Base-by-base conservation (phyloP, 1,140 invertebrate species). In the Drosophila truncata region DNA sequence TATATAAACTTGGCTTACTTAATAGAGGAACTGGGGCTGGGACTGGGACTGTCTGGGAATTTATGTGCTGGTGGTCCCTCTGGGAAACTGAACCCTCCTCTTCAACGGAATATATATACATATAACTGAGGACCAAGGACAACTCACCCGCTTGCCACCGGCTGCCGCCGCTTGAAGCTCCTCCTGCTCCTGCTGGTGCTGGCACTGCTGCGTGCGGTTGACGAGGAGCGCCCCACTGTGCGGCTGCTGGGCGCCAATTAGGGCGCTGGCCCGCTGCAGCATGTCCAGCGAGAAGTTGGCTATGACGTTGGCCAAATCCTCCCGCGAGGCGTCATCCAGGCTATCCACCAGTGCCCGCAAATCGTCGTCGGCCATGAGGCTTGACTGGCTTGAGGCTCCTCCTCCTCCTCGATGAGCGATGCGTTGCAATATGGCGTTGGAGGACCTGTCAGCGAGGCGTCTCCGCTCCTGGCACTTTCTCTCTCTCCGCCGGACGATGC, bases 261-360 rank as follows among this genome's bases (percentile, higher is more conserved):
- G 70, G 59, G 78, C 74, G 44, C 79, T 90, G 20, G 90, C 88
- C n/a, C 75, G 71, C 54, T 91, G 69, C 44, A 91, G 61, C 80
- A 86, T 83, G 57, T 91, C 90, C 57, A 90, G 49, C 50, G 90
- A 91, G 60, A 90, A 90, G 76, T 90, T 91, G 29, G 88, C 81
- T 67, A 91, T 78, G 41, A 72, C 72, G 61, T 76, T 83, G 47
- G 70, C 79, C 55, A 84, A 59, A 35, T 82, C 70, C 50, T 82
- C 81, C 25, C 64, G 70, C 31, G 80, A 66, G 52, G 66, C 64
- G 58, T 71, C 76, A 37, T 77, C 70, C 66, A 91, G 73, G 52
- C 82, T 83, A 33, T 91, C 82, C 47, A 91, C 82, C 44, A 91
- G 50, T 10, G 82, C 80, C 52, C 78, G 74, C 59, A 86, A 74